phyloP scores from a whole-genome alignment of 2,888 invertebrate species.

The Amorpha juglandis region DNA sequence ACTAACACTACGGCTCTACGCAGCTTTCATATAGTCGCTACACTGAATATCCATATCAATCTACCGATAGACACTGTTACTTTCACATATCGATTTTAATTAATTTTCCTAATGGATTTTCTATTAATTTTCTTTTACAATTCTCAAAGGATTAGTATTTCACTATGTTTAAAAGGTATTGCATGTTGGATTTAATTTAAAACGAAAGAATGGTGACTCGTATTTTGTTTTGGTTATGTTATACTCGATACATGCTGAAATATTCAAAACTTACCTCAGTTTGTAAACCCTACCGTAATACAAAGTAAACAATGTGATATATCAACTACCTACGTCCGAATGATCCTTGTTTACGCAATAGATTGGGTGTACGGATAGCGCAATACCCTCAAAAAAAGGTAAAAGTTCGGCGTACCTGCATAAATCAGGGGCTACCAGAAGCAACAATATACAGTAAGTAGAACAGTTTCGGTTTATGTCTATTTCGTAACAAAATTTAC shows the following conservation, averaged over 20 bases:
- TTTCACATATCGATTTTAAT: slow-evolving; percentile 1
- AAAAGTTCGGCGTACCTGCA: slow-evolving; percentile 13
- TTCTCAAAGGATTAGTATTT: slow-evolving; percentile 12
- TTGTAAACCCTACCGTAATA: background rate
- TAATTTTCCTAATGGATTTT: slow-evolving; percentile 17
- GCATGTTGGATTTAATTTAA: background rate
- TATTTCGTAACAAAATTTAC: background rate
- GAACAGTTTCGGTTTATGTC: background rate
- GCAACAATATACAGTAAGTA: background rate
- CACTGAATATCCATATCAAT: background rate
- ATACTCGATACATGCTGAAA: background rate
- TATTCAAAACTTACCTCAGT: background rate
- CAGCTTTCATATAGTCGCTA: background rate
- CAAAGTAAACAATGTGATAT: background rate
- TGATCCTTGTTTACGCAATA: slow-evolving; percentile 12
- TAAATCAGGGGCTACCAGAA: background rate
- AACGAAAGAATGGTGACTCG: background rate
- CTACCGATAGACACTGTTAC: background rate
- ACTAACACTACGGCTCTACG: background rate
- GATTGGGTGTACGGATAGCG: background rate
- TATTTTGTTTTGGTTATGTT: background rate
- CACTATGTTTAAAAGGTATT: background rate
- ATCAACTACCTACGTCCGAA: background rate
- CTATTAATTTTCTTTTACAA: background rate
- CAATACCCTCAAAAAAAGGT: slow-evolving; percentile 10